These are phyloP conservation scores for Leucopsar rothschildi DNA, from an alignment of 2,113 vertebrate species.

Conservation along the genomic window DNA sequence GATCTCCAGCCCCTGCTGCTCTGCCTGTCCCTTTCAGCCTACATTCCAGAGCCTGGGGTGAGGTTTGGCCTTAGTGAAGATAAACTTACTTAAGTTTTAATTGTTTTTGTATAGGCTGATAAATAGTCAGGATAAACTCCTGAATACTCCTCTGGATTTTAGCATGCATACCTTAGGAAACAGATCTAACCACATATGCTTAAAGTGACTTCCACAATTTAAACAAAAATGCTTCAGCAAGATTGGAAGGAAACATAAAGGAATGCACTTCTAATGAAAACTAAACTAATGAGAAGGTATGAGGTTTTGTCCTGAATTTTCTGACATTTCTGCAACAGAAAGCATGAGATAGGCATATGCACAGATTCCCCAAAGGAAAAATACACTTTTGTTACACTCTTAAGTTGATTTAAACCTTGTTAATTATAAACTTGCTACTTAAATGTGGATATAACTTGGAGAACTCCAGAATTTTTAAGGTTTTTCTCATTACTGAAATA, in stretches of 20 bases:
- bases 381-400: neutral
- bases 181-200: neutral
- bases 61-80: neutral
- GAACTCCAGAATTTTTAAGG: neutral
- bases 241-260: neutral
- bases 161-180: neutral
- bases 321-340: neutral
- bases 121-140: neutral
- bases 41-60: neutral
- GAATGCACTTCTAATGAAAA: neutral
- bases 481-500: neutral
- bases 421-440: neutral
- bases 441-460: neutral
- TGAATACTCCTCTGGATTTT: neutral
- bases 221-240: neutral
- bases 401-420: neutral
- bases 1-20: fast-evolving
- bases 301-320: neutral
- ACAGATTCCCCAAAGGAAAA: neutral
- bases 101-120: neutral
- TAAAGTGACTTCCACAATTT: neutral
- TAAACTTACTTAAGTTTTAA: neutral
- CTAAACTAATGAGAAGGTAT: neutral
- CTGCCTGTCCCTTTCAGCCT: neutral
- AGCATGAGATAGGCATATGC: neutral